phyloP scores from a whole-genome alignment of 2,888 invertebrate genomes.

The Embidobia sp. region DNA sequence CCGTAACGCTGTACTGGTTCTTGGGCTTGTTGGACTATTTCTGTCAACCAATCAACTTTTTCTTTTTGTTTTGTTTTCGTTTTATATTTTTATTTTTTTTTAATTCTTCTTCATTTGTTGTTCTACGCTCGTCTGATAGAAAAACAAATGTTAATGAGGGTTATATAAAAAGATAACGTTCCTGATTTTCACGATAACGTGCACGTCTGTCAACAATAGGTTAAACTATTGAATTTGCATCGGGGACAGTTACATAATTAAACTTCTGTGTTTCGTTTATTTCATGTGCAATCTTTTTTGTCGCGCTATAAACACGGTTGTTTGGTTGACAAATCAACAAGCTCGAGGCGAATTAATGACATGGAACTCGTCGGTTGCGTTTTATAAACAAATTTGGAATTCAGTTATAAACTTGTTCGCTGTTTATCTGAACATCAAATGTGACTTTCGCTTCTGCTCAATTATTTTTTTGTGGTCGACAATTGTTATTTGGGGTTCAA shows the following conservation, averaged over 20 bases:
- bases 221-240: background rate
- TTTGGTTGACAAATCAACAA: background rate
- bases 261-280: background rate
- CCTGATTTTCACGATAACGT: slow-evolving; percentile 15
- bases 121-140: too few species aligned
- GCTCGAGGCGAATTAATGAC: background rate
- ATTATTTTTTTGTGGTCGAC: too few species aligned
- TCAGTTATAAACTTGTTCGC: background rate
- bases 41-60: too few species aligned
- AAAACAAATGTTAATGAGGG: too few species aligned
- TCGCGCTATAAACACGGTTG: background rate
- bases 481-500: too few species aligned
- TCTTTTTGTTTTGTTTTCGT: too few species aligned
- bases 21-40: too few species aligned
- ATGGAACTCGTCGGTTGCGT: background rate
- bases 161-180: slow-evolving; percentile 14
- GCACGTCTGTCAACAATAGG: slow-evolving; percentile 1
- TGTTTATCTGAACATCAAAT: too few species aligned
- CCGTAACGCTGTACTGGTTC: too few species aligned
- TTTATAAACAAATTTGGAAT: slow-evolving; percentile 1
- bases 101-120: too few species aligned
- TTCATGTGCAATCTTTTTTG: background rate
- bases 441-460: too few species aligned
- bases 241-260: background rate
- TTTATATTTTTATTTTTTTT: too few species aligned